Conservation (phyloP, 2,113 vertebrate genomes). For the Nerophis ophidion region DNA sequence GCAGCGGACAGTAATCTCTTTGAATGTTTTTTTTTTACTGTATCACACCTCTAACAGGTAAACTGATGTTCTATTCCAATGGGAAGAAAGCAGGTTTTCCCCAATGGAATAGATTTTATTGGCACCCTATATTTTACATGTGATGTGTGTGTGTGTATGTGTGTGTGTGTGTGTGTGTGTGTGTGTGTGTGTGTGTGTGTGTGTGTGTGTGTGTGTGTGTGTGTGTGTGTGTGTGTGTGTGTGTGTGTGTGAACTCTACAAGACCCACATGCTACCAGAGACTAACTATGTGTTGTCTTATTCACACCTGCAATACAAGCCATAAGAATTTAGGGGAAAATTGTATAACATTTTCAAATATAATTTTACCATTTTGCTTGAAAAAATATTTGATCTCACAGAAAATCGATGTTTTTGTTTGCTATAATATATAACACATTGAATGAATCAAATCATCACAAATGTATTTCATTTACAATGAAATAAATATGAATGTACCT, state of each 20-base stretch:
- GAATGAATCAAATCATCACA: no score
- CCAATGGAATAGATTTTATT: slow-evolving; percentile 26
- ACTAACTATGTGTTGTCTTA: slow-evolving; percentile 15
- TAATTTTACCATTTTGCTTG: not conserved
- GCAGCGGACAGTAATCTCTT: slow-evolving; percentile 16
- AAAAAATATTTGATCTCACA: not conserved
- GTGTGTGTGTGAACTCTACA: slow-evolving; percentile 17
- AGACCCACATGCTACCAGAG: slow-evolving; percentile 25
- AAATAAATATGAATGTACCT: no score
- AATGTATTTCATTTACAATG: no score
- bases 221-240: slow-evolving; percentile 24
- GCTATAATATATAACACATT: no score
- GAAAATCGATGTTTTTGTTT: not conserved
- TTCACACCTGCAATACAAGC: slow-evolving; percentile 38
- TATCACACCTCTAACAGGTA: slow-evolving; percentile 1
- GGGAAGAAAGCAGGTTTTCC: slow-evolving; percentile 17
- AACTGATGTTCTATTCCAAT: slow-evolving; percentile 32
- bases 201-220: slow-evolving; percentile 22
- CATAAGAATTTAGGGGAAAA: slow-evolving; percentile 3
- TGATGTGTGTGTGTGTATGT: slow-evolving; percentile 32
- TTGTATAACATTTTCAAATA: not conserved
- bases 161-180: slow-evolving; percentile 19
- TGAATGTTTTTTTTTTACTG: slow-evolving; percentile 20
- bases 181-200: slow-evolving; percentile 29
- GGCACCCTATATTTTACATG: not conserved